Conservation (phyloP, 2,113 vertebrate genomes). For the Crotalus horridus region DNA sequence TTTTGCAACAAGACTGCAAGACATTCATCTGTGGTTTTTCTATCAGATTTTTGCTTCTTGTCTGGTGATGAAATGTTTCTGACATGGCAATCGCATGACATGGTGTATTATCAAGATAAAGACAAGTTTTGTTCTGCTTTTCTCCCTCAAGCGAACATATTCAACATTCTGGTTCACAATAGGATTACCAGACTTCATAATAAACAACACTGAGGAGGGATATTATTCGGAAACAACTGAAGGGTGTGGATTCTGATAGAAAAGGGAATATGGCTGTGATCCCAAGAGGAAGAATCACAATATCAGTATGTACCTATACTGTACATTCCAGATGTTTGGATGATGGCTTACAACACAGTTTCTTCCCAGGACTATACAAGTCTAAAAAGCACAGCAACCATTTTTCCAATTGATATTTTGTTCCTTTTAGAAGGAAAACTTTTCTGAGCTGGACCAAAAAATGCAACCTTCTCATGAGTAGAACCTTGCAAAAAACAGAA, state of each 20-base stretch:
- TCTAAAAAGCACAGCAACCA: background rate
- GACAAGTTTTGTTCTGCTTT: conserved; percentile 15
- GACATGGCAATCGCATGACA: background rate
- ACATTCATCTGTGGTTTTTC: background rate
- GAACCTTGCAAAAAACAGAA: background rate
- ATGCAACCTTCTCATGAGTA: background rate
- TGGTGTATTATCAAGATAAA: conserved; percentile 7
- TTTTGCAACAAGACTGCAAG: background rate
- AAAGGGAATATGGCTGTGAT: background rate
- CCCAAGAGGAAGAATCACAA: background rate
- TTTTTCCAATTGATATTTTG: background rate
- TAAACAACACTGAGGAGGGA: background rate
- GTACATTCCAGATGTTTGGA: background rate
- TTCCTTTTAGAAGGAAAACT: background rate
- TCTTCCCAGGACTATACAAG: background rate
- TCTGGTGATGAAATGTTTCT: conserved; percentile 6
- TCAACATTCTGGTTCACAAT: background rate
- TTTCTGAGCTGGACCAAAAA: background rate
- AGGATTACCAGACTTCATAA: conserved; percentile 1
- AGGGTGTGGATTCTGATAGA: background rate
- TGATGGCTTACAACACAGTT: background rate
- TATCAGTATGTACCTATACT: background rate
- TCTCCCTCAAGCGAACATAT: background rate
- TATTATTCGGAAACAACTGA: background rate
- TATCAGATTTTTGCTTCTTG: background rate